phyloP scores from a whole-genome alignment of 2,797 vertebrate species.

The Borostomias antarcticus region DNA sequence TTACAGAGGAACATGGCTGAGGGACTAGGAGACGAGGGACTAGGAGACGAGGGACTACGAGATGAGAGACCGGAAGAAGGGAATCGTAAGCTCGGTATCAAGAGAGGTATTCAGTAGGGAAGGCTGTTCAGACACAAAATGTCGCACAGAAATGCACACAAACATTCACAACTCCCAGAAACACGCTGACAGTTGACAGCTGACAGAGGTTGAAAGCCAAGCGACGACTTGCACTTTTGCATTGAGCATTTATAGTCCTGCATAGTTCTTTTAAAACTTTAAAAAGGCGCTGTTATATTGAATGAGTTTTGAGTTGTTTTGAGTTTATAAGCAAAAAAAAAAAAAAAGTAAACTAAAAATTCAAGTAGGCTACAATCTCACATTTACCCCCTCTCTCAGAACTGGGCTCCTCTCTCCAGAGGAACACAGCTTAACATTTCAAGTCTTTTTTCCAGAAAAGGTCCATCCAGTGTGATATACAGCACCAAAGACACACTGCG shows the following conservation, averaged over 20 bases:
- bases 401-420: constrained; percentile 42
- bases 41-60: constrained; percentile 16
- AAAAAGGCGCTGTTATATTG: constrained; percentile 78
- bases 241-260: constrained; percentile 79
- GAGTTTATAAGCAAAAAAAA: constrained; percentile 58
- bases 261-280: constrained; percentile 77
- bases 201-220: constrained; percentile 70
- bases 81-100: too few relatives aligned
- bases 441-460: constrained; percentile 73
- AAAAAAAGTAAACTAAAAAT: constrained; percentile 49
- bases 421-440: constrained; percentile 49
- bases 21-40: constrained; percentile 13
- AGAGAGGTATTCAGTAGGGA: constrained; percentile 64
- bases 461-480: constrained; percentile 84
- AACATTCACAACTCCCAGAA: constrained; percentile 56
- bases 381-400: constrained; percentile 54
- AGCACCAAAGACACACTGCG: constrained; percentile 75
- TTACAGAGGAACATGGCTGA: constrained; percentile 9
- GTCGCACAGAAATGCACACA: constrained; percentile 11
- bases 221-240: constrained; percentile 74
- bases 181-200: constrained; percentile 58
- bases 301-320: constrained; percentile 60
- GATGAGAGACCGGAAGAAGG: constrained; percentile 64
- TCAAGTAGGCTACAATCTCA: constrained; percentile 80
- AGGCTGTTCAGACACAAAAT: constrained; percentile 26